Evolutionary conservation across 2,888 invertebrate species (phyloP).

Genomic region (Drosophila infuscata): DNA sequence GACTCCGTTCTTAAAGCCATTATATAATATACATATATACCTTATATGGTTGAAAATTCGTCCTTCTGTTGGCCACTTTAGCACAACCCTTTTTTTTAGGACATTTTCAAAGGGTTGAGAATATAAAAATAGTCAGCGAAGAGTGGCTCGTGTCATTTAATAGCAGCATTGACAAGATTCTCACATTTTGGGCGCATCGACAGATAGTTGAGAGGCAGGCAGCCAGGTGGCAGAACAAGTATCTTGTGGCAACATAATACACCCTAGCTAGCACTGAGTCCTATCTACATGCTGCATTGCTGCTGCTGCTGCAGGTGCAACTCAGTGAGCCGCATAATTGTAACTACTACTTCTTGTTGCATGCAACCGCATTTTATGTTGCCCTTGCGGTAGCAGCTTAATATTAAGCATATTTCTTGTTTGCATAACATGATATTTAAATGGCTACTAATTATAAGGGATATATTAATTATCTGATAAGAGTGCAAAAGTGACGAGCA

Average conservation of each 20-base stretch:
- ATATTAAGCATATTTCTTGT: neutral
- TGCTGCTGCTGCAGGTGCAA: constrained; percentile 41
- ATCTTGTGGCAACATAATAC: constrained; percentile 31
- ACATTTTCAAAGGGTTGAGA: neutral
- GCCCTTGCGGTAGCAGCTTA: constrained; percentile 6
- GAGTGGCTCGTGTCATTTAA: constrained; percentile 30
- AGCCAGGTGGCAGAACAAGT: neutral
- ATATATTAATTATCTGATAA: neutral
- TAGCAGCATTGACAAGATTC: constrained; percentile 7
- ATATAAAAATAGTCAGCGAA: neutral
- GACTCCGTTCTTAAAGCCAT: neutral
- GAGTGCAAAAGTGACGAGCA: neutral
- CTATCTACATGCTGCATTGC: neutral
- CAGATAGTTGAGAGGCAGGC: neutral
- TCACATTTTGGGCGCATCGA: constrained; percentile 22
- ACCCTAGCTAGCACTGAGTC: neutral
- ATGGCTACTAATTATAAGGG: neutral
- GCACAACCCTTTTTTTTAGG: neutral
- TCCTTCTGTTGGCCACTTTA: neutral
- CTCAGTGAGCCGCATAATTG: constrained; percentile 49
- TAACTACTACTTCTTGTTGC: constrained; percentile 32
- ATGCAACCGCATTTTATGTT: constrained; percentile 35
- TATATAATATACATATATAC: neutral
- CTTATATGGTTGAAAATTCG: neutral
- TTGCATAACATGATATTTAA: neutral